Evolutionary conservation across 2,797 vertebrate genomes (phyloP).

Genomic region (Rallus crepitans): DNA sequence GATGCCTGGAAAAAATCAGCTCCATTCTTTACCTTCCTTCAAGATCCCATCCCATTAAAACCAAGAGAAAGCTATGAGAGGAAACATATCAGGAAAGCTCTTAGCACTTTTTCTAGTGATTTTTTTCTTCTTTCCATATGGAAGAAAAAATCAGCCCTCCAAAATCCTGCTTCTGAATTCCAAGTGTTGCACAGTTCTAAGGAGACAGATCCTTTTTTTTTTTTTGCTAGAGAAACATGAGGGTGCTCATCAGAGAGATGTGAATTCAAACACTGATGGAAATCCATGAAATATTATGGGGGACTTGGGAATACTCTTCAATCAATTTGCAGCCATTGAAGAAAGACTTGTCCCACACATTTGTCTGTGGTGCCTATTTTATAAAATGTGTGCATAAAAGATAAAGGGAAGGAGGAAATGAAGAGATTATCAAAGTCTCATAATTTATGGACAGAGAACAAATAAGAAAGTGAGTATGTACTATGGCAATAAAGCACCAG

Average conservation of each 20-base stretch:
- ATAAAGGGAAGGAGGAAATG: not conserved
- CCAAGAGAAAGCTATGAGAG: not conserved
- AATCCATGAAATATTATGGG: not conserved
- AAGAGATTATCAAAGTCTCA: not conserved
- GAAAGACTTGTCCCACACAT: not conserved
- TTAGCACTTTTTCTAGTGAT: not conserved
- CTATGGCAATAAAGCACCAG: not conserved
- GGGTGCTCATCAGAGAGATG: not conserved
- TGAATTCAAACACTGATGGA: not conserved
- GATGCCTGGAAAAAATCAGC: not conserved
- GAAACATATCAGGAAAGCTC: not conserved
- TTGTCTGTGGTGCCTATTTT: not conserved
- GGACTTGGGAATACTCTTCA: not conserved
- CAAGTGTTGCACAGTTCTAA: not conserved
- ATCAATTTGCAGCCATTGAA: not conserved
- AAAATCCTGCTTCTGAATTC: not conserved
- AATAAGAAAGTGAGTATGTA: not conserved
- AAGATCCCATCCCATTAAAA: not conserved
- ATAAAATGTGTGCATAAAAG: not conserved
- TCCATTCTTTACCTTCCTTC: not conserved
- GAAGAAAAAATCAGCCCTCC: not conserved
- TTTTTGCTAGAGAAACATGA: not conserved
- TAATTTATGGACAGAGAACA: not conserved
- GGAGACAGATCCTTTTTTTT: not conserved
- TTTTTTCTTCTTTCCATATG: not conserved